Base-by-base conservation (phyloP, 2,797 vertebrate species). In the Ctenosaura bakeri region DNA sequence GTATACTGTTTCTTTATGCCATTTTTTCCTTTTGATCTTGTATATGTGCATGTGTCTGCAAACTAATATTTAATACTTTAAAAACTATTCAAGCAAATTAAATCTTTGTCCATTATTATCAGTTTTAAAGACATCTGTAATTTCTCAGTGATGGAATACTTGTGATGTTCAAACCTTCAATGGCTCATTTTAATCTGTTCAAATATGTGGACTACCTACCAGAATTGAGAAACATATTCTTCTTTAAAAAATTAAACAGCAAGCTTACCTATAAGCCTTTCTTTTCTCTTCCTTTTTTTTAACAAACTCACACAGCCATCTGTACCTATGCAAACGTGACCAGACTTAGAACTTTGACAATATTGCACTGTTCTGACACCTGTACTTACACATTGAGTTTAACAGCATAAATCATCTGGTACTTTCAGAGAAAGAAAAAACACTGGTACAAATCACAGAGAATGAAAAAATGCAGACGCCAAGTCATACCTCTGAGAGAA, bases 41-140 rank as follows among this genome's bases (percentile, higher is more conserved):
- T 80, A 35, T 88, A 83, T 78, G 46, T 83, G 38, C 87, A 85
- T 78, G 64, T 35, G 73, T 87, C 8, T 32, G 66, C 66, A 90
- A 94, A 94, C 14, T 18, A 87, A 86, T 91, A 46, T 92, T 94
- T 93, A 90, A 83, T 89, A 80, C 92, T 90, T 52, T 32, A n/a
- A 87, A 90, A 0, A 50, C 26, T 84, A 50, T 1, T 0, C 38
- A 8, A 32, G 56, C 66, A 89, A 91, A 87, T 85, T 86, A 64
- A 59, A 79, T 76, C 13, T 71, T 88, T 92, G 92, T 91, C 89
- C 91, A 81, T 88, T 90, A 90, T 35, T 89, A 89, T 90, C 88
- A 6, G 1, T 87, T 78, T 77, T 69, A 88, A 50, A 56, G 52
- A 90, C 86, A 90, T 86, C 85, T 95, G 87, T 87, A 91, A 92